phyloP scores from a whole-genome alignment of 2,797 vertebrate species.

The Notoglanidium macrostoma region DNA sequence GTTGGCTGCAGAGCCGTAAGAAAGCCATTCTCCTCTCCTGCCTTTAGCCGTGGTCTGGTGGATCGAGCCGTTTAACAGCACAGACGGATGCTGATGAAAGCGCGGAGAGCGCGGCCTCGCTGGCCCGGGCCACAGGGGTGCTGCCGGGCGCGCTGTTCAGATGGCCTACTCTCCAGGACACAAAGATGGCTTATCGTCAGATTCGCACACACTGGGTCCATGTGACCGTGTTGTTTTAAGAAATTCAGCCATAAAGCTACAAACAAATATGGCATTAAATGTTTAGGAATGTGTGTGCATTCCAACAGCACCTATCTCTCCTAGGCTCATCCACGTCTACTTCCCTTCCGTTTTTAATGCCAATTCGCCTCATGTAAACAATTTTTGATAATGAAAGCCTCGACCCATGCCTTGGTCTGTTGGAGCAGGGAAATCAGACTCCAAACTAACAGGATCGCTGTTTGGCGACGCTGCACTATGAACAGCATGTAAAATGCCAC shows the following conservation, averaged over 20 bases:
- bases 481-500: background rate
- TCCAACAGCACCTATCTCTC: background rate
- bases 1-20: slow-evolving; percentile 30
- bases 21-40: slow-evolving; percentile 29
- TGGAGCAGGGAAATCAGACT: background rate
- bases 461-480: background rate
- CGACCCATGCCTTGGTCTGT: background rate
- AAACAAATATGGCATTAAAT: background rate
- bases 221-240: background rate
- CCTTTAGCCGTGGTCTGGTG: slow-evolving; percentile 34
- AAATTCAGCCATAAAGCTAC: background rate
- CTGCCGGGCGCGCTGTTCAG: slow-evolving; percentile 29
- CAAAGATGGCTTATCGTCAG: slow-evolving; percentile 6
- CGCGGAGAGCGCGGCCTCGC: slow-evolving; percentile 10
- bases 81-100: slow-evolving; percentile 56
- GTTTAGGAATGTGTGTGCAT: background rate
- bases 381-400: background rate
- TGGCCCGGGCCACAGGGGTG: slow-evolving; percentile 24
- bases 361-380: background rate
- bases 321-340: background rate
- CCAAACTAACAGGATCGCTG: background rate
- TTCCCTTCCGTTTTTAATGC: background rate
- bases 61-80: slow-evolving; percentile 49
- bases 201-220: slow-evolving; percentile 1
- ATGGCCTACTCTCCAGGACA: slow-evolving; percentile 29